Percentiles rank a stretch among this genome's conserved stretches.
These are phyloP conservation scores for Sebastiscus albofasciatus DNA, from an alignment of 2,797 vertebrate species.

Conservation along the genomic window DNA sequence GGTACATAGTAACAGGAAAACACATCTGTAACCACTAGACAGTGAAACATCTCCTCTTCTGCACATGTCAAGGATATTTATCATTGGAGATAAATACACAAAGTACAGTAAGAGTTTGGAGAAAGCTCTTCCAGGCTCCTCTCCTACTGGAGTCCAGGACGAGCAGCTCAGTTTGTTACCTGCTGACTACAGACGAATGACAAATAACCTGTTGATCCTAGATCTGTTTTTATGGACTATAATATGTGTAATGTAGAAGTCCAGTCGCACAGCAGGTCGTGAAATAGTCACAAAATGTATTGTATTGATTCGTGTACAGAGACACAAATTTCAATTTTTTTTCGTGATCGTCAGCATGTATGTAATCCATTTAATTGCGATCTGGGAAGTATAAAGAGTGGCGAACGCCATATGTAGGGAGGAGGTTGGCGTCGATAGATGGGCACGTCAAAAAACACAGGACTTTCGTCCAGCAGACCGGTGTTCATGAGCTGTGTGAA, in stretches of 20 bases:
- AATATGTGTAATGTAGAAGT: neutral
- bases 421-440: no score
- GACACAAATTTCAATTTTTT: no score
- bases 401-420: no score
- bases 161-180: neutral
- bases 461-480: no score
- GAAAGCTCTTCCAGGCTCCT: neutral
- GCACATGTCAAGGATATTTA: neutral
- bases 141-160: neutral
- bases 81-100: neutral
- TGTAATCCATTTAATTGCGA: no score
- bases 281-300: no score
- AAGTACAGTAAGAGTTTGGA: neutral
- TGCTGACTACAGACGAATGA: neutral
- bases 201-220: neutral
- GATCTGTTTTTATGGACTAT: neutral
- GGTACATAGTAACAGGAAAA: neutral
- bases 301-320: no score
- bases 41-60: neutral
- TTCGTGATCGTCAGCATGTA: no score
- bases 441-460: no score
- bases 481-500: no score
- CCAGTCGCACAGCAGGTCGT: no score
- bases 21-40: neutral
- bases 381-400: no score